A percentile compares a stretch with the other conserved stretches of the same genome.
Conservation (phyloP, 1,140 invertebrate species). For the Nilaparvata lugens region DNA sequence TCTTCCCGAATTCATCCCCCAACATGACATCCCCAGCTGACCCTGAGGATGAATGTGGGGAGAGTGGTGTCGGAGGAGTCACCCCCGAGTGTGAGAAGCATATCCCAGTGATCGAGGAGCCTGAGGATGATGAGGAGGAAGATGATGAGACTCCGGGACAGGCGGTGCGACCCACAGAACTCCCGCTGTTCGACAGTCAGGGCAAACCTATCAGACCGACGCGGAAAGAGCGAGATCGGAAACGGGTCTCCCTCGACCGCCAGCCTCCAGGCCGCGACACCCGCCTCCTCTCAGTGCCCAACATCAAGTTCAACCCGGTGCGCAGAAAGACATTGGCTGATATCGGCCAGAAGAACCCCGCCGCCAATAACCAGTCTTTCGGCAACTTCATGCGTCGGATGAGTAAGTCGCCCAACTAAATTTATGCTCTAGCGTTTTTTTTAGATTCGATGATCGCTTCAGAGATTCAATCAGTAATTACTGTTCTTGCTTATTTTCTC, state of each 20-base stretch:
- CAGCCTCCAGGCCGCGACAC: slow-evolving; percentile 44
- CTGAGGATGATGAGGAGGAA: slow-evolving; percentile 12
- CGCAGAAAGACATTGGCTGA: slow-evolving; percentile 32
- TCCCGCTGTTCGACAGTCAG: slow-evolving; percentile 51
- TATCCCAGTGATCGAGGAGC: slow-evolving; percentile 17
- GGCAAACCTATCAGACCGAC: slow-evolving; percentile 47
- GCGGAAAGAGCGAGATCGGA: slow-evolving; percentile 46
- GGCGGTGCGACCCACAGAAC: slow-evolving; percentile 44
- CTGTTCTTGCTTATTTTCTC: too few species aligned
- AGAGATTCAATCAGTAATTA: too few species aligned
- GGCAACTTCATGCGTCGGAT: slow-evolving; percentile 69
- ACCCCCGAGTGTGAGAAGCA: slow-evolving; percentile 20
- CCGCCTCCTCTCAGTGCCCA: slow-evolving; percentile 63
- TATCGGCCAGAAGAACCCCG: background rate
- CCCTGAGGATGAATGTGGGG: slow-evolving; percentile 1
- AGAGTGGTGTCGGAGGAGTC: slow-evolving; percentile 3
- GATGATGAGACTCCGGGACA: background rate
- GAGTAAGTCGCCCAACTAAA: slow-evolving; percentile 58
- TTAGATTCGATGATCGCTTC: too few species aligned
- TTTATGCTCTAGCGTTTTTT: too few species aligned
- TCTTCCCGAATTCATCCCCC: slow-evolving; percentile 1
- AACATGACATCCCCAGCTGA: background rate
- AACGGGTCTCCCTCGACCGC: slow-evolving; percentile 35
- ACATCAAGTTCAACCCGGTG: slow-evolving; percentile 54
- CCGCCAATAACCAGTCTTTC: slow-evolving; percentile 25